Base-by-base conservation (phyloP, 23 tunicate species). In the Ciona savignyi region DNA sequence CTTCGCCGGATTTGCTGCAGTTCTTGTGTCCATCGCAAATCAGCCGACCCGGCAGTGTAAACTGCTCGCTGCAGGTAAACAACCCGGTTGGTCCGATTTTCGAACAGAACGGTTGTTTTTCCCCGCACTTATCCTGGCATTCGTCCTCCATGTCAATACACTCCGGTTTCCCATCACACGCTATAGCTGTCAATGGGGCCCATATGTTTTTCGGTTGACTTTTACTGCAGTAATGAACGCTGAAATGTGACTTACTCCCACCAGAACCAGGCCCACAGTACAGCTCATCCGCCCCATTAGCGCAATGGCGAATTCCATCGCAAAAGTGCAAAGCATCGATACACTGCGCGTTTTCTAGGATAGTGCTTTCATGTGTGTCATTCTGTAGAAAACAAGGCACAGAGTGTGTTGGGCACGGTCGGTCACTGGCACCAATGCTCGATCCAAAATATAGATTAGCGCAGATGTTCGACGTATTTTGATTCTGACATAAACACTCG, bases 111-210 rank as follows among this genome's bases (percentile, higher is more conserved):
- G 15, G 22, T 0, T 84, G 93, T 6, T 31, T 63, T 20, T 65
- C 42, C 4, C 25, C 30, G 48, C 95, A 87, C 21, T 49, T 30
- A 9, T 30, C 24, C 2, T 72, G 67, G 32, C 96, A 88, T 73
- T 88, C 96, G 77, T 88, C 96, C 56, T 88, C 96, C 84, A 88
- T 71, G n/a, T 66, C 67, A 28, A 77, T 76, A 49, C 96, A 88
- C 67, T 88, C 96, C 0, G 96, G 96, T 25, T 31, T 33, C 1
- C 84, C 87, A 72, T 88, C 87, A 72, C 96, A 88, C 22, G 76
- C 25, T 0, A 70, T 70, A 9, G 84, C 96, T 25, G 56, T 30
- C 24, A 62, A 32, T 4, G 96, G 96, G 0, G 96, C 78, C 80
- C 83, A 82, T 15, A 25, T 33, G 62, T 88, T 88, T 19, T 63